These are phyloP conservation scores for Dendrolimus pini DNA, from an alignment of 2,888 invertebrate species.

Conservation along the genomic window DNA sequence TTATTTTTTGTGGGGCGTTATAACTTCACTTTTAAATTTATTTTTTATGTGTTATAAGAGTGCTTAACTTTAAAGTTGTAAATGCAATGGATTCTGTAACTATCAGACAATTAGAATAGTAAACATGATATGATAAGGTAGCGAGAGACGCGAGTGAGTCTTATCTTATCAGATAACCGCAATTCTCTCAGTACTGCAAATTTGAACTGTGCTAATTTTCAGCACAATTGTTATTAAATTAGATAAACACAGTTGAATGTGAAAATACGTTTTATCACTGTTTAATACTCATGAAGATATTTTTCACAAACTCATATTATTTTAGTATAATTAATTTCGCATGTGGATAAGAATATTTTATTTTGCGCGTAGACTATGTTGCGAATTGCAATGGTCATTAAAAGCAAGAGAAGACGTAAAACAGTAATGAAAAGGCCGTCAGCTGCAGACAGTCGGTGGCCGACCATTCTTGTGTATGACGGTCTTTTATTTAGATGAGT, in stretches of 20 bases:
- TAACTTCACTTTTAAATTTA: too few relatives aligned
- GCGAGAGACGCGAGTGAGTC: neutral
- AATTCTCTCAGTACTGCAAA: neutral
- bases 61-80: too few relatives aligned
- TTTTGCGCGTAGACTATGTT: neutral
- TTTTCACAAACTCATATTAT: neutral
- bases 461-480: constrained; percentile 43
- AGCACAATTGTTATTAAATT: neutral
- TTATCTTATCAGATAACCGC: neutral
- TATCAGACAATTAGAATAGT: too few relatives aligned
- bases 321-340: too few relatives aligned
- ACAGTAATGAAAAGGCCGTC: constrained; percentile 33
- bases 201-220: neutral
- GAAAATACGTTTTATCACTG: neutral
- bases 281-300: neutral
- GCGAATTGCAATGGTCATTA: constrained; percentile 16
- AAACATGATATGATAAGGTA: constrained; percentile 1
- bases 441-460: constrained; percentile 32
- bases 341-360: too few relatives aligned
- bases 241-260: neutral
- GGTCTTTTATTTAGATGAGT: constrained; percentile 65
- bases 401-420: constrained; percentile 30
- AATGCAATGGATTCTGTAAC: too few relatives aligned
- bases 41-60: too few relatives aligned
- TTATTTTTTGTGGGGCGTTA: too few relatives aligned